Evolutionary conservation across 2,113 vertebrate species (phyloP), one percentile per base, ranked within the genome.

Genomic region (Penelope pileata): DNA sequence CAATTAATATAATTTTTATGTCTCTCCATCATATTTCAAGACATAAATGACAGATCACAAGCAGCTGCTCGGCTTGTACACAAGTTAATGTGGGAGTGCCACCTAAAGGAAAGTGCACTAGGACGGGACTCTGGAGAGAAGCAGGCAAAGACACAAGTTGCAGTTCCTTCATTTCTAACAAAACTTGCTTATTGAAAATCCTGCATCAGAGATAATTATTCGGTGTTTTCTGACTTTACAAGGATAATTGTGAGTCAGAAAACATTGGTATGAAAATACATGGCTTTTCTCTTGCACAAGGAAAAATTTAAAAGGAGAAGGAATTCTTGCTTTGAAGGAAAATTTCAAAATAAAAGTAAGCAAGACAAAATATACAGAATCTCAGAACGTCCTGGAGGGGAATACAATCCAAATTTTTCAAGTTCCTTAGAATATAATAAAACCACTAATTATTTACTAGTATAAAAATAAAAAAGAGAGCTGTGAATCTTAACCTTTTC

Each of bases 61-160:
- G 91, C 68, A 93, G 69, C 66, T 90, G 84, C 34, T 78, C 0
- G 0, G 92, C 88, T 93, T 24, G 3, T 40, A 86, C 42, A 72
- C 76, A 90, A 92, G 86, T 75, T 75, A 91, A 90, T 73, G 77
- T 94, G 94, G 94, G 86, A 96, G 73, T 88, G 86, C 90, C 91
- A 93, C 40, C 90, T 91, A 90, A 96, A 95, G 73, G 86, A 38
- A 91, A 92, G 86, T 47, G 63, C 78, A 77, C 38, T 48, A 64
- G 79, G 79, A 80, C 45, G 38, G 81, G 80, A 58, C 83, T 60
- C 68, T 38, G 56, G 32, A 94, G 85, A 60, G 64, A 84, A 66
- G 47, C 30, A 60, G n/a, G 16, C 69, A 76, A 73, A 79, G 66
- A 87, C n/a, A 87, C 73, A 77, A 92, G 53, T 3, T 83, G 34